phyloP scores from a whole-genome alignment of 2,113 vertebrate genomes.

The Callionymus lyra region DNA sequence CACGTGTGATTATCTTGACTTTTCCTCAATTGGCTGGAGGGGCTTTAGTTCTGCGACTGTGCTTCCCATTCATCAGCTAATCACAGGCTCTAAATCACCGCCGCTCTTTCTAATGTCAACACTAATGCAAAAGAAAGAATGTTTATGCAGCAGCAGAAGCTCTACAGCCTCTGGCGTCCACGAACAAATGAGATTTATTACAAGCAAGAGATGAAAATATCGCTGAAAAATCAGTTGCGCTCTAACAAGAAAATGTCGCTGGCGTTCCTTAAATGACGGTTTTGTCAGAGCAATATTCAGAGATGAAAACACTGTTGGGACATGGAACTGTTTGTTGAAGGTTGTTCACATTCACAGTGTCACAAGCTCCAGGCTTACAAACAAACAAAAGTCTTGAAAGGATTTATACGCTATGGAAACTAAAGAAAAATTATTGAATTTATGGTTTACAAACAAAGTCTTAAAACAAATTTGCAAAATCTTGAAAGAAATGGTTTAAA shows the following conservation, averaged over 20 bases:
- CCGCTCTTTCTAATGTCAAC: conserved; percentile 23
- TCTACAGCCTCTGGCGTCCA: not conserved
- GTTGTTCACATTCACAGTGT: no score
- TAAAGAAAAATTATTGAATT: no score
- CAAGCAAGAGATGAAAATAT: not conserved
- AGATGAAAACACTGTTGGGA: no score
- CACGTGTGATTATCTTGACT: conserved; percentile 47
- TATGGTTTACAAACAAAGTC: no score
- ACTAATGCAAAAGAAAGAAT: conserved; percentile 4
- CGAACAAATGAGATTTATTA: conserved; percentile 1
- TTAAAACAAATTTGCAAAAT: no score
- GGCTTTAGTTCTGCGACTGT: conserved; percentile 36
- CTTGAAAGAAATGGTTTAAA: no score
- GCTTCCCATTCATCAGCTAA: conserved; percentile 53
- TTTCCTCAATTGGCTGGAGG: conserved; percentile 40
- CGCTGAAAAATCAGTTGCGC: no score
- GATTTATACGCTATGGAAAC: no score
- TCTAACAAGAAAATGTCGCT: no score
- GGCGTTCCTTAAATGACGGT: not conserved
- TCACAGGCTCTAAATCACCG: conserved; percentile 37
- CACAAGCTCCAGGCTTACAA: no score
- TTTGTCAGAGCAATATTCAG: not conserved
- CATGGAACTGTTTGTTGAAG: no score
- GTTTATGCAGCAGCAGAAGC: conserved; percentile 6
- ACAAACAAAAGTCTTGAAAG: no score